Percentiles rank a stretch among this genome's conserved stretches.
Conservation (phyloP, 2,113 vertebrate genomes). For the Bubalus kerabau region DNA sequence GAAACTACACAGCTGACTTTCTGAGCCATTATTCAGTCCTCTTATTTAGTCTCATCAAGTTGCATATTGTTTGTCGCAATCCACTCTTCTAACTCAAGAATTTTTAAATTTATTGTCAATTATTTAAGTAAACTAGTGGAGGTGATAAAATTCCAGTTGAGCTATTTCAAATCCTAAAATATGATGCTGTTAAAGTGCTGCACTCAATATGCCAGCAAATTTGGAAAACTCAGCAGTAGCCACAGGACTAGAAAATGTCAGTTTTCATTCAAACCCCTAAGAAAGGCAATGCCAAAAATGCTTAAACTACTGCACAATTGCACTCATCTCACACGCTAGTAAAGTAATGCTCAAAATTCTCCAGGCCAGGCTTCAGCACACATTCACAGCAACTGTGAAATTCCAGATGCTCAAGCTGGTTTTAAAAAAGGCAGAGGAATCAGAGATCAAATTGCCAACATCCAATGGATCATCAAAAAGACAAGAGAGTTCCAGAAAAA, state of each 20-base stretch:
- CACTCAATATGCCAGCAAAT: neutral
- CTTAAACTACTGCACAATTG: neutral
- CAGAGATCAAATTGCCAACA: neutral
- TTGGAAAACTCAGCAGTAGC: neutral
- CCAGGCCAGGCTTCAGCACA: neutral
- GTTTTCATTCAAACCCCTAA: neutral
- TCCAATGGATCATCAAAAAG: neutral
- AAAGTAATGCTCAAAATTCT: neutral
- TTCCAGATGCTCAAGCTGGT: neutral
- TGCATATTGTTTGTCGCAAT: neutral
- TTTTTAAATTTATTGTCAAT: neutral
- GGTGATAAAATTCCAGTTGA: neutral
- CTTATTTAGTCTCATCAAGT: neutral
- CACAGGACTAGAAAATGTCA: neutral
- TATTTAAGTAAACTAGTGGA: neutral
- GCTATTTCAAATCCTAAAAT: neutral
- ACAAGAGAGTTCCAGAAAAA: neutral
- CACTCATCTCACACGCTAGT: neutral
- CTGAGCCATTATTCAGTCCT: neutral
- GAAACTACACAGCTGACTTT: neutral
- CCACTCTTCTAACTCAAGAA: neutral
- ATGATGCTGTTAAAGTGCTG: neutral
- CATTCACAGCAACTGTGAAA: fast-evolving
- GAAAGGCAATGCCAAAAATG: neutral
- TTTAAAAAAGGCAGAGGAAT: neutral